Evolutionary conservation across 2,888 invertebrate species (phyloP), one percentile per base, ranked within the genome.

Genomic region (Limnephilus auricula): DNA sequence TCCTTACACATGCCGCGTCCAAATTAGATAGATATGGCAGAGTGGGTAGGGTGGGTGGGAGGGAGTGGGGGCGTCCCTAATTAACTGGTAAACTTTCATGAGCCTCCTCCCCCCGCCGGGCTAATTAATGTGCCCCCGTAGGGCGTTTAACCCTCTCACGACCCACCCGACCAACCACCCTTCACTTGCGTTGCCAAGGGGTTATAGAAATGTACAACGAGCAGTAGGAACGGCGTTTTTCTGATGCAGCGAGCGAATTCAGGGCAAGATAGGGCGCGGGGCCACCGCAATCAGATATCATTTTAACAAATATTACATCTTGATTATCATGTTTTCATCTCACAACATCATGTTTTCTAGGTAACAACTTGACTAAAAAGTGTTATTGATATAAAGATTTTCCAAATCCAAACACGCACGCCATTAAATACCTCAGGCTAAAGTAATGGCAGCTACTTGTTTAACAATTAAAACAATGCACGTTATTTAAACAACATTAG

Each of bases 41-140:
- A 90, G 65, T 65, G 25, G 65, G 65, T 65, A 65, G 92, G 93
- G 93, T 93, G 91, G 92, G 90, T 85, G 90, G 92, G 92, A 92
- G 92, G 93, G 90, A 92, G 92, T 90, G 86, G 89, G 93, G 94
- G 94, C 94, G 95, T 94, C 95, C 95, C 95, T 96, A 96, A 96
- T 96, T 96, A 96, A 95, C 95, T 95, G 95, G 95, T 95, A 95
- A 96, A 95, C 95, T 96, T 95, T 95, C 95, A 95, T 95, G 95
- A 95, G 95, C 91, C 92, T 87, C 93, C 91, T 90, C 93, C 94
- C 92, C 93, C 93, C 94, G 94, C 94, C 94, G 94, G 95, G 95
- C 95, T 96, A 96, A 96, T 96, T 95, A 95, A 95, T 95, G 95
- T 95, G 95, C 95, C 95, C 95, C 95, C 94, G 95, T 94, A 92